A percentile compares a stretch with the other conserved stretches of the same genome.
Conservation (phyloP, 1,140 invertebrate species). For the Dermatophagoides farinae region DNA sequence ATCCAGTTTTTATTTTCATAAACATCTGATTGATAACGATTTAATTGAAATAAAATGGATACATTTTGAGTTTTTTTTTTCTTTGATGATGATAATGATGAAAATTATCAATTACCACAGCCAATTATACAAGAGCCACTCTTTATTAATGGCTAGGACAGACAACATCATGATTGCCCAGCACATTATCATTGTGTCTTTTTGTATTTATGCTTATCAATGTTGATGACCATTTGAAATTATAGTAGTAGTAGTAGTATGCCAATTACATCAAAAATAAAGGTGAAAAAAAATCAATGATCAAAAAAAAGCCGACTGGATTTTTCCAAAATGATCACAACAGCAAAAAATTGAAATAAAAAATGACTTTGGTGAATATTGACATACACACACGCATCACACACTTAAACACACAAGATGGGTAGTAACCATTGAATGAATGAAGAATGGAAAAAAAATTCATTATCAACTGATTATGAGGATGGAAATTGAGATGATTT, state of each 20-base stretch:
- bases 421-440: no score
- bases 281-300: not conserved
- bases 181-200: no score
- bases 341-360: not conserved
- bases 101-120: no score
- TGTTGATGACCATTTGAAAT: not conserved
- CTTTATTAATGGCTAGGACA: no score
- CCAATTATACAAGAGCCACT: no score
- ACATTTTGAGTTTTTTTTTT: not conserved
- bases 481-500: no score
- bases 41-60: not conserved
- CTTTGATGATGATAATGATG: no score
- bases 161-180: no score
- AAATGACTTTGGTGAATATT: not conserved
- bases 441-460: no score
- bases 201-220: not conserved
- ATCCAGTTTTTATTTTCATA: no score
- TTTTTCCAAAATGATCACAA: not conserved
- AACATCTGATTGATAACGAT: not conserved
- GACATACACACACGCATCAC: not conserved
- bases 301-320: not conserved
- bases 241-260: not conserved
- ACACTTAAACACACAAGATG: no score
- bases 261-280: not conserved
- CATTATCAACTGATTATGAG: no score